Percentiles rank a stretch among this genome's conserved stretches.
Evolutionary conservation across 2,888 invertebrate species (phyloP).

Genomic region (Euphydryas editha): DNA sequence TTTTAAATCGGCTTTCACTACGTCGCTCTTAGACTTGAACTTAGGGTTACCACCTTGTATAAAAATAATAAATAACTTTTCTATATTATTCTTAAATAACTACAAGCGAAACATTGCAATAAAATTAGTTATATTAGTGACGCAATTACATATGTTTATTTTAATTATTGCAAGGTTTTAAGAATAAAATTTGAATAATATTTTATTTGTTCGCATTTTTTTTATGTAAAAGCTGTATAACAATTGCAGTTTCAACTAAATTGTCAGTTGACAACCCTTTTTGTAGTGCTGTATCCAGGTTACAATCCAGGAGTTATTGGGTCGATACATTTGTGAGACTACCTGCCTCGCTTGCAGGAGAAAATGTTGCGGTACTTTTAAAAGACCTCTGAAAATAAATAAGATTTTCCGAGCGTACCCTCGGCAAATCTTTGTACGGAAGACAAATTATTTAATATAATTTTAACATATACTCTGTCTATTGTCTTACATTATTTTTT

Average conservation of each 20-base stretch:
- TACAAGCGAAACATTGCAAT: too few relatives aligned
- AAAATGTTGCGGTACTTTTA: conserved; percentile 11
- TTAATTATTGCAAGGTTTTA: neutral
- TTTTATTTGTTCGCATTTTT: neutral
- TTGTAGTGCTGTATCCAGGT: conserved; percentile 2
- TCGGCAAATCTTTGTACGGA: neutral
- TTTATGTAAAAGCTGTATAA: neutral
- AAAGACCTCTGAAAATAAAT: conserved; percentile 11
- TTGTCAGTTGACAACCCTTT: conserved; percentile 1
- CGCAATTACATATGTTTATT: too few relatives aligned
- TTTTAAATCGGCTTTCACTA: conserved; percentile 31
- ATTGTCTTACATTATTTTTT: neutral
- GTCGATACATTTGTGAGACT: conserved; percentile 22
- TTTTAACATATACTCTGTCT: neutral
- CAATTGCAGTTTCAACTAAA: neutral
- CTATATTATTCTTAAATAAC: neutral
- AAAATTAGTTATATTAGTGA: too few relatives aligned
- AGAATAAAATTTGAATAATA: neutral
- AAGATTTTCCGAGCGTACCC: neutral
- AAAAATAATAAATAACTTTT: neutral
- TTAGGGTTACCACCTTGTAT: conserved; percentile 3
- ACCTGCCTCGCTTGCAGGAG: neutral
- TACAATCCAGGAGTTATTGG: conserved; percentile 22
- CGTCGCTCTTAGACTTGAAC: conserved; percentile 18
- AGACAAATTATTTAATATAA: neutral